These are phyloP conservation scores for Prochilodus magdalenae DNA, from an alignment of 2,113 vertebrate species.

Conservation along the genomic window DNA sequence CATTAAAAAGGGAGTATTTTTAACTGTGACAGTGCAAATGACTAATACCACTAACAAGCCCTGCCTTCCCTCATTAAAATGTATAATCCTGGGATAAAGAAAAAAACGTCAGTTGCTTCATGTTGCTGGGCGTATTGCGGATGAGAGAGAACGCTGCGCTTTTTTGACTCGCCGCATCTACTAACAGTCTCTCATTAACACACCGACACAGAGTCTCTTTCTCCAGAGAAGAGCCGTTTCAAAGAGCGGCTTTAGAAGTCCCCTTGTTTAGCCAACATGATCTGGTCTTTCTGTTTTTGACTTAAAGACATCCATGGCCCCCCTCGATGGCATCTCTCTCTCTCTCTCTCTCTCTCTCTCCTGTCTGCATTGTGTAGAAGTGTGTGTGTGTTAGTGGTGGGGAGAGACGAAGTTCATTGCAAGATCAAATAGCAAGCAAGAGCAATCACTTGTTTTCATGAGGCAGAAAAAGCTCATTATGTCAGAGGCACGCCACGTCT, in stretches of 20 bases:
- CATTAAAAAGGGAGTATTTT: slow-evolving; percentile 73
- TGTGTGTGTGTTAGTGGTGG: neutral
- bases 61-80: slow-evolving; percentile 80
- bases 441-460: slow-evolving; percentile 47
- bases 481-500: slow-evolving; percentile 26
- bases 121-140: slow-evolving; percentile 57
- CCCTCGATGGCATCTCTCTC: slow-evolving; percentile 26
- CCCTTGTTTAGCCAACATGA: slow-evolving; percentile 57
- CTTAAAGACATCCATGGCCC: slow-evolving; percentile 23
- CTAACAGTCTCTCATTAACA: slow-evolving; percentile 71
- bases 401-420: slow-evolving; percentile 24
- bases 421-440: slow-evolving; percentile 41
- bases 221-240: slow-evolving; percentile 55
- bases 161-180: slow-evolving; percentile 56
- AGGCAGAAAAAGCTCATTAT: slow-evolving; percentile 36
- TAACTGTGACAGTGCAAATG: slow-evolving; percentile 78
- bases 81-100: slow-evolving; percentile 62
- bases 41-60: slow-evolving; percentile 80
- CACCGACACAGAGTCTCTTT: slow-evolving; percentile 58
- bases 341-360: too few species aligned
- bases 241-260: slow-evolving; percentile 52
- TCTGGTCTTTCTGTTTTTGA: slow-evolving; percentile 20
- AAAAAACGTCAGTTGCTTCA: slow-evolving; percentile 53
- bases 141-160: slow-evolving; percentile 51
- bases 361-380: neutral